Percentiles rank a stretch among this genome's conserved stretches.
Evolutionary conservation across 2,797 vertebrate genomes (phyloP).

Genomic region (Lepilemur ruficaudatus): DNA sequence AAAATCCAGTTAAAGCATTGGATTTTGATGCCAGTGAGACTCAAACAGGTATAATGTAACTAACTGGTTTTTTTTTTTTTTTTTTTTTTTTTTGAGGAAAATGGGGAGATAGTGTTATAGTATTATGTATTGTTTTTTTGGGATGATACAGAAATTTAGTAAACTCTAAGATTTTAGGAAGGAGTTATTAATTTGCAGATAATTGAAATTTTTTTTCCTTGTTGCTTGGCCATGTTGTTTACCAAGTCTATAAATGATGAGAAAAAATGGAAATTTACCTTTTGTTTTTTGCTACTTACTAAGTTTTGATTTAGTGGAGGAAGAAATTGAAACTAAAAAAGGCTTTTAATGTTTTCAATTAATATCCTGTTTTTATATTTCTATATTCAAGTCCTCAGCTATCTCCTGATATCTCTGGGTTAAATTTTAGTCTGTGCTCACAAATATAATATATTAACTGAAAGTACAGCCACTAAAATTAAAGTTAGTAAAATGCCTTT

Average conservation of each 20-base stretch:
- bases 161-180: not conserved
- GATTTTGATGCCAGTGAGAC: conserved; percentile 60
- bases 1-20: conserved; percentile 76
- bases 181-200: not conserved
- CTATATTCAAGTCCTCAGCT: not conserved
- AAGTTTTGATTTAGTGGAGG: conserved; percentile 5
- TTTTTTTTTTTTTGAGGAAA: not conserved
- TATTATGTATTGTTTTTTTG: not conserved
- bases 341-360: not conserved
- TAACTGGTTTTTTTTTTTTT: not conserved
- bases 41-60: conserved; percentile 80
- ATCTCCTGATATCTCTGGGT: not conserved
- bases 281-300: not conserved
- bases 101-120: not conserved
- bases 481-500: not conserved
- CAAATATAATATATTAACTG: not conserved
- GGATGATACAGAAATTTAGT: not conserved
- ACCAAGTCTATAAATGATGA: not conserved
- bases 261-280: not conserved
- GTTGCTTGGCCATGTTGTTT: not conserved
- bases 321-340: conserved; percentile 21
- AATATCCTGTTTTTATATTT: conserved; percentile 6
- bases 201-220: not conserved
- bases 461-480: not conserved
- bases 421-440: conserved; percentile 8